These are phyloP conservation scores for Arrhamphus sclerolepis DNA, from an alignment of 2,797 vertebrate species.

Conservation along the genomic window DNA sequence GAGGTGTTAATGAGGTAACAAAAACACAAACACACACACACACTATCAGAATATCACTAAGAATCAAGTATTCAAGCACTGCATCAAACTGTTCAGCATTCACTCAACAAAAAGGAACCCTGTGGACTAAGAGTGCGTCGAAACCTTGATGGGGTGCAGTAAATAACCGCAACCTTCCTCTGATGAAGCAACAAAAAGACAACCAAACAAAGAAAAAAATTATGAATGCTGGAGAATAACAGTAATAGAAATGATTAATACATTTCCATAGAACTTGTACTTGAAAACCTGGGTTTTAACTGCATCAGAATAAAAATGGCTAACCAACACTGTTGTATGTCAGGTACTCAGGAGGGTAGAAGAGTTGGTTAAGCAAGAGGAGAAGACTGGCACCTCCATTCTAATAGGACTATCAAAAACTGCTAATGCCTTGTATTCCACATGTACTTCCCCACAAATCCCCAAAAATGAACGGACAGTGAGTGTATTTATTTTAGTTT, in stretches of 20 bases:
- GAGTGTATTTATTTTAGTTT: slow-evolving; percentile 30
- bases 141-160: too few relatives aligned
- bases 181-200: slow-evolving; percentile 31
- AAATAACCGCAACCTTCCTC: slow-evolving; percentile 24
- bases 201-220: too few relatives aligned
- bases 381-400: slow-evolving; percentile 37
- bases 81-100: too few relatives aligned
- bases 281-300: slow-evolving; percentile 1
- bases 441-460: slow-evolving; percentile 2
- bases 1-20: too few relatives aligned
- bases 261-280: slow-evolving; percentile 7
- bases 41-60: too few relatives aligned
- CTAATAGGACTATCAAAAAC: slow-evolving; percentile 35
- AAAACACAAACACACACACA: too few relatives aligned
- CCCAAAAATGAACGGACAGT: slow-evolving; percentile 14
- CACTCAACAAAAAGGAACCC: too few relatives aligned
- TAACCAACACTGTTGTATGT: slow-evolving; percentile 16
- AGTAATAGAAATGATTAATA: neutral
- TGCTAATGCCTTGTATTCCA: slow-evolving; percentile 6
- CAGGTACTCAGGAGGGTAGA: slow-evolving; percentile 23
- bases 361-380: slow-evolving; percentile 27
- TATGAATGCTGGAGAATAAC: too few relatives aligned
- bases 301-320: slow-evolving; percentile 29
- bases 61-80: too few relatives aligned
- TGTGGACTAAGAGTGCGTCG: too few relatives aligned